phyloP scores from a whole-genome alignment of 2,797 vertebrate species.

The Echiichthys vipera region DNA sequence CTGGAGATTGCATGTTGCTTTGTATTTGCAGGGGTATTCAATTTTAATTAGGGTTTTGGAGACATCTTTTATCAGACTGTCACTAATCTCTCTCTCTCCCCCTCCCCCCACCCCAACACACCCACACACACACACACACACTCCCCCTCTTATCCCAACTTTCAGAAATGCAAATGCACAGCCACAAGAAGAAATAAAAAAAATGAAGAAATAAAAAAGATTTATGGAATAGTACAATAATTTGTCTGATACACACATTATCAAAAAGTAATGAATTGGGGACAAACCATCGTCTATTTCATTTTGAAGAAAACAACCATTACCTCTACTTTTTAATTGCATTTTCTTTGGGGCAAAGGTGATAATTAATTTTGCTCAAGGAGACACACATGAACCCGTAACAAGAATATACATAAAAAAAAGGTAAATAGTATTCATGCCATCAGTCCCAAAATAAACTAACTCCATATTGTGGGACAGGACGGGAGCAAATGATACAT shows the following conservation, averaged over 20 bases:
- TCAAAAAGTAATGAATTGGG: conserved; percentile 67
- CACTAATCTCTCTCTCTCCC: conserved; percentile 75
- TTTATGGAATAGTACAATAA: conserved; percentile 59
- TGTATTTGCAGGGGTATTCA: conserved; percentile 82
- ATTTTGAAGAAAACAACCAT: conserved; percentile 74
- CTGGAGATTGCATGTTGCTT: conserved; percentile 84
- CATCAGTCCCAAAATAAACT: conserved; percentile 68
- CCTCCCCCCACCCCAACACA: conserved; percentile 3
- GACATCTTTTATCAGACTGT: conserved; percentile 87
- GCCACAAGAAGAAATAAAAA: conserved; percentile 23
- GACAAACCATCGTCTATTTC: conserved; percentile 68
- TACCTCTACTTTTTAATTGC: conserved; percentile 82
- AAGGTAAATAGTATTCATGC: conserved; percentile 71
- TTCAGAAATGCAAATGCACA: conserved; percentile 60
- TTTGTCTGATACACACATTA: conserved; percentile 64
- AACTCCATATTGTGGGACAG: conserved; percentile 38
- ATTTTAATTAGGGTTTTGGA: conserved; percentile 88
- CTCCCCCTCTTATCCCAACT: conserved; percentile 10
- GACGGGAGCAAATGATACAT: conserved; percentile 22
- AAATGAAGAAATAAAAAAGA: conserved; percentile 27
- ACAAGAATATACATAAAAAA: conserved; percentile 60
- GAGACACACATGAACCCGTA: conserved; percentile 62
- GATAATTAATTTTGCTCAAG: conserved; percentile 85
- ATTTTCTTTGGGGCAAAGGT: conserved; percentile 83
- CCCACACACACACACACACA: conserved; percentile 1